Evolutionary conservation across 1,140 invertebrate genomes (phyloP).

Genomic region (Plodia interpunctella): DNA sequence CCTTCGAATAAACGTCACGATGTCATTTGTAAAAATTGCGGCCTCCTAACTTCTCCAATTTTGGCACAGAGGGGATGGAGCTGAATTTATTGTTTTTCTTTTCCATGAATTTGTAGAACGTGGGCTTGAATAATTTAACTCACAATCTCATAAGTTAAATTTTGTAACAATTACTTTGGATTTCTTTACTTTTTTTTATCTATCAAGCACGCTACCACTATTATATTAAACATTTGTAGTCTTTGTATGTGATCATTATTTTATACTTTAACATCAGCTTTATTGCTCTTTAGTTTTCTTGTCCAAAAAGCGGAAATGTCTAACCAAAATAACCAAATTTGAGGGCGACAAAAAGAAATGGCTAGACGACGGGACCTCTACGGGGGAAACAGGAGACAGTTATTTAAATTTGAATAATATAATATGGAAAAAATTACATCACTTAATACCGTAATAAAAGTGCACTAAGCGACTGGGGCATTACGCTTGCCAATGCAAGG

Average conservation of each 20-base stretch:
- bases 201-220: too few relatives aligned
- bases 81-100: neutral
- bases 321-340: conserved; percentile 65
- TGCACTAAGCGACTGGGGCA: conserved; percentile 76
- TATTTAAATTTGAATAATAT: conserved; percentile 80
- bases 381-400: conserved; percentile 74
- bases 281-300: conserved; percentile 28
- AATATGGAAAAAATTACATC: conserved; percentile 79
- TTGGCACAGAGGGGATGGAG: conserved; percentile 35
- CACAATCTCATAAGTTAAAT: too few relatives aligned
- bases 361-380: conserved; percentile 61
- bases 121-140: too few relatives aligned
- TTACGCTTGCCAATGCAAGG: conserved; percentile 70
- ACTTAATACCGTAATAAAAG: conserved; percentile 79
- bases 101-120: neutral
- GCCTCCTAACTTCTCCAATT: conserved; percentile 66
- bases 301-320: conserved; percentile 45
- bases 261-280: neutral
- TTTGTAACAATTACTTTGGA: too few relatives aligned
- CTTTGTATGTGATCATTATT: too few relatives aligned
- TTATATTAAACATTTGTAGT: too few relatives aligned
- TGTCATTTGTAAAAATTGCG: conserved; percentile 76
- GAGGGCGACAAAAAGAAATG: conserved; percentile 68
- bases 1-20: conserved; percentile 69
- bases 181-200: too few relatives aligned